Conservation (phyloP, 2,888 invertebrate genomes). For the Osmoderma eremita region DNA sequence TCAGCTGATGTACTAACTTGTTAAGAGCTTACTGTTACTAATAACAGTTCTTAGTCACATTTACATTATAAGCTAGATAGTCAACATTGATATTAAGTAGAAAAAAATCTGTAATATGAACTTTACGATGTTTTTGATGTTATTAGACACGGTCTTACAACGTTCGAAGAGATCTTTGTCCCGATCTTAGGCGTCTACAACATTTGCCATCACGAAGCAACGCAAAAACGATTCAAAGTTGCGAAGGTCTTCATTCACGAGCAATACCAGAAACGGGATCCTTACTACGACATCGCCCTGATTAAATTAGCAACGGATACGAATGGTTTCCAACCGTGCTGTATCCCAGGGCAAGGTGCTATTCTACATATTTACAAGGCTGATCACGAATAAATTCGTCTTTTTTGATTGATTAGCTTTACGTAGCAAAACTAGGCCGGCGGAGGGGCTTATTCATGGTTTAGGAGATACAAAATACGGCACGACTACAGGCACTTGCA, state of each 20-base stretch:
- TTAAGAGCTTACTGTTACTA: no score
- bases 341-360: constrained; percentile 57
- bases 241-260: constrained; percentile 59
- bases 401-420: no score
- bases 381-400: no score
- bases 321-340: constrained; percentile 54
- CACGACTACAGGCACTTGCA: constrained; percentile 57
- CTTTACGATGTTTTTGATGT: constrained; percentile 18
- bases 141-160: constrained; percentile 40
- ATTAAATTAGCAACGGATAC: constrained; percentile 55
- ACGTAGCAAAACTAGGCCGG: no score
- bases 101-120: not conserved
- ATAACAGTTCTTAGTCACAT: no score
- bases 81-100: no score
- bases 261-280: constrained; percentile 54
- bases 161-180: constrained; percentile 54
- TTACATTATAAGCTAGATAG: no score
- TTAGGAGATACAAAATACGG: constrained; percentile 57
- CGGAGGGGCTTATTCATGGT: constrained; percentile 45
- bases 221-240: constrained; percentile 52
- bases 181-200: constrained; percentile 56
- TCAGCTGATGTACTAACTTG: no score
- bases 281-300: constrained; percentile 60
- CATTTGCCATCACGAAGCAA: constrained; percentile 55
- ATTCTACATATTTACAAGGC: no score